phyloP scores from a whole-genome alignment of 2,113 vertebrate genomes.

The Python bivittatus region DNA sequence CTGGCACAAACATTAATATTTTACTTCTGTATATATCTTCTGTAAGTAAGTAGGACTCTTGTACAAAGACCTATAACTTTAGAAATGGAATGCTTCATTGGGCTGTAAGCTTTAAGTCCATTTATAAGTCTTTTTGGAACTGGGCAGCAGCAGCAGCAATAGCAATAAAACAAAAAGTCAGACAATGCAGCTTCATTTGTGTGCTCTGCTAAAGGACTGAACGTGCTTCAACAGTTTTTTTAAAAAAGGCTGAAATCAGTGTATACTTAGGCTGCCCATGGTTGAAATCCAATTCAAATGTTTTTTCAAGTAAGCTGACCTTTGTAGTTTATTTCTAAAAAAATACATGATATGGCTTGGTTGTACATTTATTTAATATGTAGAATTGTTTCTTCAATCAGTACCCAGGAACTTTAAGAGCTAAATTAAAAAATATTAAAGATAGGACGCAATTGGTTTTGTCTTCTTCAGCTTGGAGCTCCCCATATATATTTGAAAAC shows the following conservation, averaged over 20 bases:
- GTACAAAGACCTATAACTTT: conserved; percentile 40
- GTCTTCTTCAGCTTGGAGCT: no score
- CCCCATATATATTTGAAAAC: no score
- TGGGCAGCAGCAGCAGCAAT: no score
- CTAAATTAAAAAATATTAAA: background rate
- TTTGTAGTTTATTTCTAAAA: background rate
- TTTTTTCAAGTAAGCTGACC: background rate
- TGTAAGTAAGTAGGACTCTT: background rate
- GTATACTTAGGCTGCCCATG: background rate
- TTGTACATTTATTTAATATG: background rate
- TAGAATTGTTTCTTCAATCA: background rate
- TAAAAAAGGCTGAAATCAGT: background rate
- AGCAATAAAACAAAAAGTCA: background rate
- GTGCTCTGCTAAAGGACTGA: background rate
- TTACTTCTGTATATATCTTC: conserved; percentile 41
- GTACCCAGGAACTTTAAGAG: background rate
- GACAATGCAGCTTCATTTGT: background rate
- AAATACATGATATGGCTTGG: background rate
- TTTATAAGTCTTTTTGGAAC: no score
- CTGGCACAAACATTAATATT: conserved; percentile 58
- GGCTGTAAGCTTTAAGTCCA: conserved; percentile 16
- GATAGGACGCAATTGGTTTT: no score
- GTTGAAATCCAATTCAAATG: background rate
- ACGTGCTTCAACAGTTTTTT: background rate
- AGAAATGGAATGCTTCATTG: conserved; percentile 47